Base-by-base conservation (phyloP, 2,113 vertebrate species). In the Poeciliopsis retropinna region DNA sequence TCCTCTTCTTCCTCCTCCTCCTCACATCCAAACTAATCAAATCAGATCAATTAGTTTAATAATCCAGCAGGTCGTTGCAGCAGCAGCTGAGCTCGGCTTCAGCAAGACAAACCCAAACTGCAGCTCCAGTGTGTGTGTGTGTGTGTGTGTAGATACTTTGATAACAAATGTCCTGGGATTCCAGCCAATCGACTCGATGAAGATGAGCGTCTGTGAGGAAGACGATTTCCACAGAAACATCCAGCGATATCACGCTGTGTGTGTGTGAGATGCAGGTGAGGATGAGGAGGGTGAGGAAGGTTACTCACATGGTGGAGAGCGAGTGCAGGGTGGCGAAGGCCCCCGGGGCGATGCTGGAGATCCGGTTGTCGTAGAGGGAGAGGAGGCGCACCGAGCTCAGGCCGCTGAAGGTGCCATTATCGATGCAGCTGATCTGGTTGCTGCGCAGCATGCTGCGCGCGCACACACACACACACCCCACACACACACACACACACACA, bases 311-410 rank as follows among this genome's bases (percentile, higher is more conserved):
- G 81, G 98, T 99, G 57, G 98, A 99, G 84, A 99, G 93, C 64
- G 98, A 99, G 83, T 98, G 96, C 4, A 99, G 94, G 0, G 97
- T 99, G 92, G 93, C 95, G 93, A 99, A 99, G 88, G 98, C 96
- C 84, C 97, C 98, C 0, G 97, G 97, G 69, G 96, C 96, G 84
- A 99, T 96, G 75, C 96, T 97, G 91, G 95, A 95, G 90, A 99
- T 98, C 70, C 95, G 94, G 81, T 99, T 99, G 94, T 99, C 98
- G 2, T 99, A 99, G 15, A 99, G 95, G 0, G 98, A 99, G 12
- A 99, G 95, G 81, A 99, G 94, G 29, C 98, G 94, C 73, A 99
- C 97, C 0, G 98, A 97, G 84, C 97, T 98, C 87, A 99, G 93
- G 62, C 97, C 98, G 0, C 95, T 95, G 39, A 99, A 99, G 1